Evolutionary conservation across 2,797 vertebrate species (phyloP).

Genomic region (Sandelia bainsii): DNA sequence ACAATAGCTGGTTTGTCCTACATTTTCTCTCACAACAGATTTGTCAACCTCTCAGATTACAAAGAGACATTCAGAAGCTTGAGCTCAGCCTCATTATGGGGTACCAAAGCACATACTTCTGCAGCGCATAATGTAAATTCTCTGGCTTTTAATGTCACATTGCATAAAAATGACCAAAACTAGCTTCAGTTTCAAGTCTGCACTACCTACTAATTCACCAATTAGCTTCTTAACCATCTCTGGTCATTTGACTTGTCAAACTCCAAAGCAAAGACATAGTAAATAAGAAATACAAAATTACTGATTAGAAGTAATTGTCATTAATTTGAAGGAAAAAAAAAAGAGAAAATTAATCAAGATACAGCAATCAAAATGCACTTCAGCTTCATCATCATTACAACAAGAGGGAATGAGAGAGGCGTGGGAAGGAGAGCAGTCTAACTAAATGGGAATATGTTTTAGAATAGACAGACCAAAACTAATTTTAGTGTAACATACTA

Average conservation of each 20-base stretch:
- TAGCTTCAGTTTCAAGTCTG: not conserved
- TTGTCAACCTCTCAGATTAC: conserved; percentile 43
- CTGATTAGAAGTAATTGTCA: not conserved
- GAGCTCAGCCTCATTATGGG: conserved; percentile 33
- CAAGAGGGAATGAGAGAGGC: not conserved
- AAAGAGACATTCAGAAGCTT: conserved; percentile 54
- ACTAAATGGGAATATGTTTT: not conserved
- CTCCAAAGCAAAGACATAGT: conserved; percentile 20
- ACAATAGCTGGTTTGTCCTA: conserved; percentile 52
- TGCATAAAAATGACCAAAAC: conserved; percentile 5
- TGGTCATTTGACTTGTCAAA: not conserved
- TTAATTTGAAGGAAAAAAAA: conserved; percentile 6
- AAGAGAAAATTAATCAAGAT: conserved; percentile 19
- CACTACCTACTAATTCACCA: not conserved
- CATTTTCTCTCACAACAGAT: conserved; percentile 42
- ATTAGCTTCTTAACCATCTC: not conserved
- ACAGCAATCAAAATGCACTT: conserved; percentile 34
- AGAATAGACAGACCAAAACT: not conserved
- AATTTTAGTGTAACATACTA: not conserved
- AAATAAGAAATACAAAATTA: not conserved
- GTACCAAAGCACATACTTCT: not conserved
- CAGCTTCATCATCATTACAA: conserved; percentile 9
- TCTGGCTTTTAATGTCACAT: conserved; percentile 13
- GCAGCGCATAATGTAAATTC: not conserved
- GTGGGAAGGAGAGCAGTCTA: conserved; percentile 18